phyloP scores from a whole-genome alignment of 2,797 vertebrate genomes.

The Aselliscus stoliczkanus region DNA sequence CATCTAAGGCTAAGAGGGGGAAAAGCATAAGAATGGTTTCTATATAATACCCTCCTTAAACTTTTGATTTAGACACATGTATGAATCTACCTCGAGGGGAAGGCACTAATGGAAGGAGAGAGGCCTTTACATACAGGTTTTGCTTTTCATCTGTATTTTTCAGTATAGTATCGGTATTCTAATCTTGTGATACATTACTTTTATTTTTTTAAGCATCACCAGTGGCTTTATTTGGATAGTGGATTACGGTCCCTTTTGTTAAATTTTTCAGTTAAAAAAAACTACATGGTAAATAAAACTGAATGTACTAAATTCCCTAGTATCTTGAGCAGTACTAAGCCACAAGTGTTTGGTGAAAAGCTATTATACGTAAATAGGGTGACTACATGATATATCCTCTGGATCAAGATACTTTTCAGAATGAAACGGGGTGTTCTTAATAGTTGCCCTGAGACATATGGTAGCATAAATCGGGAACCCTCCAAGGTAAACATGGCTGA shows the following conservation, averaged over 20 bases:
- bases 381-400: background rate
- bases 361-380: background rate
- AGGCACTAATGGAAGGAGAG: background rate
- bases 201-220: background rate
- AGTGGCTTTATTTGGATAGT: background rate
- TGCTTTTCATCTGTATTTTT: background rate
- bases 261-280: background rate
- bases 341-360: background rate
- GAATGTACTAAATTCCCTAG: background rate
- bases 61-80: background rate
- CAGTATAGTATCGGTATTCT: background rate
- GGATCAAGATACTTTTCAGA: background rate
- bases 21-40: background rate
- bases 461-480: background rate
- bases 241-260: background rate
- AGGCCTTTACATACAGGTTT: background rate
- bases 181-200: background rate
- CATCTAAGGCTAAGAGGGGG: background rate
- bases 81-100: background rate
- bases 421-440: background rate
- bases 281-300: background rate
- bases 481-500: background rate
- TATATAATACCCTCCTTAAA: background rate
- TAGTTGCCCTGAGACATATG: background rate
- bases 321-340: background rate